Evolutionary conservation across 2,888 invertebrate genomes (phyloP).

Genomic region (Hofmannophila pseudospretella): DNA sequence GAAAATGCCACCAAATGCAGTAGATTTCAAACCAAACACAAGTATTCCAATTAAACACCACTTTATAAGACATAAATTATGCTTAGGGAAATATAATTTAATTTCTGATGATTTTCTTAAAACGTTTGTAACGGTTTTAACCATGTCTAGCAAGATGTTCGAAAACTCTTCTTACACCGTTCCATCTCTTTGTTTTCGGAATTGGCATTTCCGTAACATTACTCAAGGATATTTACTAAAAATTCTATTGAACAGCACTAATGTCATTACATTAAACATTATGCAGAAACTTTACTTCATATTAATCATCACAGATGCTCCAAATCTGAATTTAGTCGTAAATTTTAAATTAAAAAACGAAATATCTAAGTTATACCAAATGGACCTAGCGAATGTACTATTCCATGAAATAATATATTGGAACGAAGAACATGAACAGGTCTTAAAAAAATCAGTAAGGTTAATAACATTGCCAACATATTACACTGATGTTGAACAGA

Average conservation of each 20-base stretch:
- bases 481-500: neutral
- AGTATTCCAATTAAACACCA: too few relatives aligned
- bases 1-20: too few relatives aligned
- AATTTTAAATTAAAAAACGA: slow-evolving; percentile 20
- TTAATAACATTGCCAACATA: neutral
- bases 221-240: slow-evolving; percentile 29
- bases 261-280: slow-evolving; percentile 24
- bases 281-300: slow-evolving; percentile 33
- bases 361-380: slow-evolving; percentile 14
- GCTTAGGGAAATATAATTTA: neutral
- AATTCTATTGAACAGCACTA: slow-evolving; percentile 21
- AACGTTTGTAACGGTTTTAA: slow-evolving; percentile 3
- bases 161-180: slow-evolving; percentile 4
- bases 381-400: slow-evolving; percentile 10
- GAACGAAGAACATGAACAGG: slow-evolving; percentile 16
- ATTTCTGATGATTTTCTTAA: slow-evolving; percentile 5
- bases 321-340: slow-evolving; percentile 22
- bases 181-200: slow-evolving; percentile 14
- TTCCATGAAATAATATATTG: slow-evolving; percentile 17
- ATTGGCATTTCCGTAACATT: slow-evolving; percentile 31
- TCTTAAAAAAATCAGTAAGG: slow-evolving; percentile 1
- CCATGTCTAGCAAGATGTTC: neutral
- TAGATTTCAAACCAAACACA: too few relatives aligned
- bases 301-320: slow-evolving; percentile 22
- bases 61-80: too few relatives aligned